Base-by-base conservation (phyloP, 2,888 invertebrate genomes). In the Lymantria dispar region DNA sequence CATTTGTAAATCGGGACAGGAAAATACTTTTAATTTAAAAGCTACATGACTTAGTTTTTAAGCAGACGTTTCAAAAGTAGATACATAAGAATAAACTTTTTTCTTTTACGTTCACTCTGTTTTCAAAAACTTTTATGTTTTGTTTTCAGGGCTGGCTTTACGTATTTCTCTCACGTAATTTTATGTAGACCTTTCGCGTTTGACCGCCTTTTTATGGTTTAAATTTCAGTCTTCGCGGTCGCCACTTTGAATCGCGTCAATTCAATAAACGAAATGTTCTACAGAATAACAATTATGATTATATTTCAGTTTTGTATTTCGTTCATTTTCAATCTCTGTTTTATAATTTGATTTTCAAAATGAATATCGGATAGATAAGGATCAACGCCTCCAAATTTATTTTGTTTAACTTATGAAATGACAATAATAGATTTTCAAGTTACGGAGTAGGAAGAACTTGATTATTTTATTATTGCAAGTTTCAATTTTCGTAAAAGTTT, bases 261-360 rank as follows among this genome's bases (percentile, higher is more conserved):
- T 71, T 60, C 56, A 71, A 67, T 71, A 63, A 66, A 57, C 60
- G 51, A 50, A 68, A 68, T 63, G 56, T 60, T 55, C 59, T 52
- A 45, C 50, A 44, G 55, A 68, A 65, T 58, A 68, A 63, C 54
- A 68, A 63, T 68, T 60, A 60, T 62, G 64, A 58, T 61, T 56
- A 46, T 56, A 47, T 67, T 66, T 53, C 43, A 47, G 48, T 53
- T 47, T 63, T 58, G 47, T 62, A 47, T 56, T 56, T 47, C 40
- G 45, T 59, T 62, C 50, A 55, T 55, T 67, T 59, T 56, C 59
- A 59, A 70, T 64, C 59, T 61, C 61, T 64, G 57, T 67, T 61
- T 52, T 50, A 50, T 58, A 60, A 67, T 60, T 66, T 40, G 43
- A 48, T 62, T 65, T 54, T 43, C 22, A 45, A 43, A 56, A 56